Evolutionary conservation across 2,113 vertebrate genomes (phyloP).

Genomic region (Grammomys surdaster): DNA sequence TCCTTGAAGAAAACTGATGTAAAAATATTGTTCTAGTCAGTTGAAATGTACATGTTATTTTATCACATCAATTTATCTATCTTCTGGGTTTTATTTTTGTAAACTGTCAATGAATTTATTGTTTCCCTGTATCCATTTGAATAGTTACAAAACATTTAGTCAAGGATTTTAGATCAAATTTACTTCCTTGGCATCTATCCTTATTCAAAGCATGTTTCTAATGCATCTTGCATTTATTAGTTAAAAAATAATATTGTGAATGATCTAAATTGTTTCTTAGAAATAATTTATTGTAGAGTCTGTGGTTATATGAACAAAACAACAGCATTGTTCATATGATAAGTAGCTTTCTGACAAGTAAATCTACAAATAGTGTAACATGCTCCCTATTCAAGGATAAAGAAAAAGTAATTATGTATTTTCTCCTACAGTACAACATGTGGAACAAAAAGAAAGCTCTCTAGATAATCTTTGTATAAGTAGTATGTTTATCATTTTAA

Average conservation of each 20-base stretch:
- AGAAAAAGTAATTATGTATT: not conserved
- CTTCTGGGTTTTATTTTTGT: not conserved
- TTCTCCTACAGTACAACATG: not conserved
- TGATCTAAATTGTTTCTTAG: not conserved
- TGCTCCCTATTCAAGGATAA: not conserved
- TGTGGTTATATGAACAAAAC: not conserved
- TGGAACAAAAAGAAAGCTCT: not conserved
- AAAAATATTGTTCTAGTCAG: constrained; percentile 30
- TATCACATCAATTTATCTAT: not conserved
- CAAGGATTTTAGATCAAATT: constrained; percentile 3
- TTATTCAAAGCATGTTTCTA: constrained; percentile 6
- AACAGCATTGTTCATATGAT: not conserved
- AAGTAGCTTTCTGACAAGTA: constrained; percentile 19
- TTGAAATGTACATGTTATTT: not conserved
- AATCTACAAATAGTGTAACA: constrained; percentile 17
- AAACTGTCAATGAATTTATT: not conserved
- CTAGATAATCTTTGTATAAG: not conserved
- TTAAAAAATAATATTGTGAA: not conserved
- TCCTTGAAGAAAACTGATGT: not conserved
- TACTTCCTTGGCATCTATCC: not conserved
- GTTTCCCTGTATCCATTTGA: constrained; percentile 23
- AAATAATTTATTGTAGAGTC: not conserved
- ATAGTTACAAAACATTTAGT: not conserved
- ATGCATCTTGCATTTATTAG: not conserved
- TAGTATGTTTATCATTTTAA: not conserved